Conservation (phyloP, 2,888 invertebrate genomes). For the Apamea crenata region DNA sequence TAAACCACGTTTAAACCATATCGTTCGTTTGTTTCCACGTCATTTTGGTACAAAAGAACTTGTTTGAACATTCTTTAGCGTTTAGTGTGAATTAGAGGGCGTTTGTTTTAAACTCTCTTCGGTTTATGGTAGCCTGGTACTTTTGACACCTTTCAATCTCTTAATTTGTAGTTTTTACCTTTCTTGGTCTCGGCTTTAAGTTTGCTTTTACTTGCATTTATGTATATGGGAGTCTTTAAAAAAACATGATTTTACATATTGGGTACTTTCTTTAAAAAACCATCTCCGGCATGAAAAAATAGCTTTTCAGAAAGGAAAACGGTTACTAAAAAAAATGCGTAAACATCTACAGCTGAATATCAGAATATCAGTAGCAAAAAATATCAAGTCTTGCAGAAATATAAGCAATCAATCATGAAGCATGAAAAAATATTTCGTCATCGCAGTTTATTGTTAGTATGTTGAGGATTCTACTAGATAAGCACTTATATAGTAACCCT, state of each 20-base stretch:
- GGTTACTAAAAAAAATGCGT: background rate
- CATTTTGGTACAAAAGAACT: conserved; percentile 46
- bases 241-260: background rate
- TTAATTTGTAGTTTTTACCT: conserved; percentile 20
- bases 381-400: background rate
- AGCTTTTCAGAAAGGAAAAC: background rate
- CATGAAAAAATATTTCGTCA: background rate
- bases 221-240: no score
- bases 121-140: conserved; percentile 45
- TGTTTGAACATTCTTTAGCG: conserved; percentile 45
- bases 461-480: background rate
- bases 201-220: background rate
- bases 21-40: conserved; percentile 39
- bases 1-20: conserved; percentile 21
- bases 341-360: background rate
- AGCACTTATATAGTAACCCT: background rate
- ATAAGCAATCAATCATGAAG: background rate
- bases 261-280: background rate
- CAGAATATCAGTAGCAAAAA: background rate
- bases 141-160: conserved; percentile 25
- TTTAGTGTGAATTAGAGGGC: conserved; percentile 48
- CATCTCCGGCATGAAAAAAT: background rate
- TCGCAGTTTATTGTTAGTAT: background rate
- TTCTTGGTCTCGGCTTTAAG: background rate
- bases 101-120: conserved; percentile 30